Evolutionary conservation across 2,113 vertebrate genomes (phyloP).

Genomic region (Aphyosemion australe): DNA sequence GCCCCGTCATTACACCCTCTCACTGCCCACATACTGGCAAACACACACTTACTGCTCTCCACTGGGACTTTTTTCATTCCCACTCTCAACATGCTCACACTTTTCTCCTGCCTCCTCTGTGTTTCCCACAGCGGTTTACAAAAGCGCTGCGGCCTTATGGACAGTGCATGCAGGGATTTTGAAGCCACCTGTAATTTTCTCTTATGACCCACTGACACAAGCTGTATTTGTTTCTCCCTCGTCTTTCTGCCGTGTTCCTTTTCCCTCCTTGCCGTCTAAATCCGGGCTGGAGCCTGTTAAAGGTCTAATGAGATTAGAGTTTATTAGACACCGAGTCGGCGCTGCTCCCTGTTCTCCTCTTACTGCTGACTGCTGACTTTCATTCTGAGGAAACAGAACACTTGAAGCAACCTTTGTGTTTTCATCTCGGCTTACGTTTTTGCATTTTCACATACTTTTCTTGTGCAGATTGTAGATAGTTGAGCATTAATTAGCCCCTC

Average conservation of each 20-base stretch:
- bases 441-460: conserved; percentile 1
- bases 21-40: conserved; percentile 58
- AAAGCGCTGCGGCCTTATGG: conserved; percentile 39
- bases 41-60: conserved; percentile 58
- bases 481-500: background rate
- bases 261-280: conserved; percentile 39
- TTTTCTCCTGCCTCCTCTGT: conserved; percentile 46
- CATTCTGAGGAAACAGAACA: conserved; percentile 49
- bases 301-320: conserved; percentile 70
- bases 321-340: conserved; percentile 63
- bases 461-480: background rate
- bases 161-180: conserved; percentile 30
- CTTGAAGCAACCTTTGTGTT: conserved; percentile 10
- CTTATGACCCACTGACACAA: conserved; percentile 33
- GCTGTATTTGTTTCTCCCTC: conserved; percentile 16
- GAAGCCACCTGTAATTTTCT: conserved; percentile 56
- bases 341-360: conserved; percentile 42
- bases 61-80: conserved; percentile 51
- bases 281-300: conserved; percentile 58
- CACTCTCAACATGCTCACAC: conserved; percentile 44
- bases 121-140: conserved; percentile 56
- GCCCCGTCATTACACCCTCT: conserved; percentile 76
- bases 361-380: conserved; percentile 59
- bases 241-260: conserved; percentile 30
- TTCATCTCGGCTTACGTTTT: conserved; percentile 2